Base-by-base conservation (phyloP, 2,113 vertebrate species). In the Paratilapia polleni region DNA sequence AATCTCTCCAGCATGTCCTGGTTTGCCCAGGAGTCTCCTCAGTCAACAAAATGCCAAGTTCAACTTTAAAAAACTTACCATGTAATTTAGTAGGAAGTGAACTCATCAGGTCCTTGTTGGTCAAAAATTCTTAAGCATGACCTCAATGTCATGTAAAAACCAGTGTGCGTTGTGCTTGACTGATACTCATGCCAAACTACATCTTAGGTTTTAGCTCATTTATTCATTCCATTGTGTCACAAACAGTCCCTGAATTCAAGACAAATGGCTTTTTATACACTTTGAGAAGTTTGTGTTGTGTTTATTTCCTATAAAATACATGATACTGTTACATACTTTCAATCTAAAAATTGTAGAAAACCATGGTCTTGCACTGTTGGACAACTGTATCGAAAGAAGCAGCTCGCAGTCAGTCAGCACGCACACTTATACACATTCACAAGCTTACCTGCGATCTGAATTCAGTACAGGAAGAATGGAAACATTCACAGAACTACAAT, bases 201-300 rank as follows among this genome's bases (percentile, higher is more conserved):
- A 77, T 22, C 8, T 90, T 20, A 86, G 80, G 59, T 92, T 86
- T 88, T 83, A 85, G 66, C 74, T 84, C 62, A 87, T 92, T 95
- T 95, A 95, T 93, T 95, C 86, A 92, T 94, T 95, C 92, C 61
- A 89, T 89, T 90, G 89, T 93, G 92, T 93, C 92, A 94, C 90
- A 92, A 93, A 94, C 83, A 82, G 85, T 96, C 93, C 93, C 95
- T 95, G 94, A 95, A 95, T 91, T 94, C 88, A 92, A 94, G 86
- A 95, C 91, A 95, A 95, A 95, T 92, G 87, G 81, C 87, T 92
- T 82, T 85, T 91, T 89, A 86, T 87, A 92, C 82, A 91, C 80
- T 87, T 91, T 43, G 60, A 84, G 70, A 88, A 90, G 62, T 77
- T 88, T 75, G 70, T 82, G 86, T 85, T 81, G 83, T 92, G 58